phyloP scores from a whole-genome alignment of 2,888 invertebrate genomes.

The Boloria euphrosyne region DNA sequence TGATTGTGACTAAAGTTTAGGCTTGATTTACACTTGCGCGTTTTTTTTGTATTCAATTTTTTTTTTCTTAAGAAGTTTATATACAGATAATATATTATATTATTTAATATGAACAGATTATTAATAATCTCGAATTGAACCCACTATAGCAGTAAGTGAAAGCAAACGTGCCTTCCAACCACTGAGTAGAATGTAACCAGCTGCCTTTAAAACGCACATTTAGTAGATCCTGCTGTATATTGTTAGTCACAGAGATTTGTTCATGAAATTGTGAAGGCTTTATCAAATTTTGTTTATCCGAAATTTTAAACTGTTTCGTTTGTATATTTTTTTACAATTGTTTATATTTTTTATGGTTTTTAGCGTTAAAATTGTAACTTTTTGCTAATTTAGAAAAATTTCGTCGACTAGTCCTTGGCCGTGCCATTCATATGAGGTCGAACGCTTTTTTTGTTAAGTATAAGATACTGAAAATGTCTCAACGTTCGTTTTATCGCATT shows the following conservation, averaged over 20 bases:
- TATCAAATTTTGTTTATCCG: too few relatives aligned
- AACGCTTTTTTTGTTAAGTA: too few relatives aligned
- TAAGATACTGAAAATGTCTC: too few relatives aligned
- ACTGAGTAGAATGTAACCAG: neutral
- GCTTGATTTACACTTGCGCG: too few relatives aligned
- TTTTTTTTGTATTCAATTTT: too few relatives aligned
- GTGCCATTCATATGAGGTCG: too few relatives aligned
- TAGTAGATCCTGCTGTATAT: neutral
- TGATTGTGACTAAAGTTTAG: neutral
- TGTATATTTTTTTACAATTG: too few relatives aligned
- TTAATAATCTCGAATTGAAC: neutral
- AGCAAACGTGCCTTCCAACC: neutral
- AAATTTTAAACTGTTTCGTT: too few relatives aligned
- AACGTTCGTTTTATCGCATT: conserved; percentile 5
- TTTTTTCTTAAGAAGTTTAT: too few relatives aligned
- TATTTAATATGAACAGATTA: neutral
- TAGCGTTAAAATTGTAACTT: too few relatives aligned
- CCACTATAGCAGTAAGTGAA: neutral
- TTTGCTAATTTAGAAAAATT: neutral
- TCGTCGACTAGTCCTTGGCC: too few relatives aligned
- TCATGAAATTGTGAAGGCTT: neutral
- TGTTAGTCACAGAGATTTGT: neutral
- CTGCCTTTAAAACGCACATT: neutral
- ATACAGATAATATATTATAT: neutral
- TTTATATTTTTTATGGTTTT: too few relatives aligned